Evolutionary conservation across 2,113 vertebrate species (phyloP), one percentile per base, ranked within the genome.

Genomic region (Hyperoodon ampullatus): DNA sequence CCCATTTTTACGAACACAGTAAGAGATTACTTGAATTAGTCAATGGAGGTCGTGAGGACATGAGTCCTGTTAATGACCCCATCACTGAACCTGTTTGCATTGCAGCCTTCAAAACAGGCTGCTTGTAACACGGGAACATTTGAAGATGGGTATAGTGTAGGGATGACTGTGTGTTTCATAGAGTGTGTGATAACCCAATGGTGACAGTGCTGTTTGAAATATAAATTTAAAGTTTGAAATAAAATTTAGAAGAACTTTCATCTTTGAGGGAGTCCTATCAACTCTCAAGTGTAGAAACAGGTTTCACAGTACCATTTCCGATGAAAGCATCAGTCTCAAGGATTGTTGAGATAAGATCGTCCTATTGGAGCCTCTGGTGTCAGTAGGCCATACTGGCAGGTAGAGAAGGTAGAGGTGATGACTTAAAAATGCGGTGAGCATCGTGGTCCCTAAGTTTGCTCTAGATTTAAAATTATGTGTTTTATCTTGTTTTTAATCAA

Each of bases 1-100:
- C 8, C 28, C 42, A 4, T 21, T 42, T 42, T 26, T 55, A 8
- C 0, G 2, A 3, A 47, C 42, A 78, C 12, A 19, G 0, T 30
- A 2, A 33, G 24, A 61, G 44, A 53, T 8, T 42, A 10, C 53
- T 47, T 53, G 33, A n/a, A 19, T 71, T 13, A 39, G 14, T 26
- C n/a, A 21, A 10, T 8, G 66, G 13, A 50, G 55, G 24, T 39
- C 33, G 2, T 82, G 18, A 72, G 39, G 21, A 21, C 28, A 8
- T 44, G 39, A 80, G 47, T 77, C 39, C 60, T n/a, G 2, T 55
- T 44, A 68, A 24, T 15, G 11, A 9, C 4, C 50, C 7, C 60
- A 15, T 21, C 39, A 23, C 19, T 74, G 50, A 30, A 28, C 39
- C 18, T 26, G 21, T 47, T 44, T 65, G 42, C 53, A 35, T 24